phyloP scores from a whole-genome alignment of 2,888 invertebrate genomes.

The Pteria penguin region DNA sequence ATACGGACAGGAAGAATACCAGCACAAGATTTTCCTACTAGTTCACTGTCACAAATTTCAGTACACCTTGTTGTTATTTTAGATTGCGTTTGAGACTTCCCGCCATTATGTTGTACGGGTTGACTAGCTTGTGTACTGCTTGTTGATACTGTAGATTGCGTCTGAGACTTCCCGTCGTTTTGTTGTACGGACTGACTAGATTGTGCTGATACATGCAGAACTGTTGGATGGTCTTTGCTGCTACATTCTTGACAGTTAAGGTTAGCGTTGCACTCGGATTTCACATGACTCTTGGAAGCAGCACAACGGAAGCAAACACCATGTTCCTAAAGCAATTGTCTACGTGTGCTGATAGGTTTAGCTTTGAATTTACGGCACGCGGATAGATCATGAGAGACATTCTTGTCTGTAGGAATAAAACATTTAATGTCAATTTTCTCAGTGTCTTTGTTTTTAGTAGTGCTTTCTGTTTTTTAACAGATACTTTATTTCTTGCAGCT shows the following conservation, averaged over 20 bases:
- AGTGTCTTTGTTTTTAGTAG: too few species aligned
- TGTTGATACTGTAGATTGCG: too few species aligned
- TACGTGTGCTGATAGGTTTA: conserved; percentile 28
- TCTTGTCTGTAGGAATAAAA: too few species aligned
- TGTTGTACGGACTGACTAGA: too few species aligned
- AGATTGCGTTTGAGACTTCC: conserved; percentile 1
- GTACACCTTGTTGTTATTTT: conserved; percentile 18
- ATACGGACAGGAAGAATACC: conserved; percentile 18
- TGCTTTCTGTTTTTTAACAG: too few species aligned
- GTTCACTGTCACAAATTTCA: conserved; percentile 12
- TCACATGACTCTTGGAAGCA: too few species aligned
- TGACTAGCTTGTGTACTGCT: too few species aligned
- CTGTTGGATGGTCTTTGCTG: conserved; percentile 33
- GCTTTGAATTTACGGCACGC: conserved; percentile 3
- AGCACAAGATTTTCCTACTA: conserved; percentile 25
- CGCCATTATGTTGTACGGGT: conserved; percentile 4
- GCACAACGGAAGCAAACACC: conserved; percentile 40
- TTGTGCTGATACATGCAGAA: too few species aligned
- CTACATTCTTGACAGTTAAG: conserved; percentile 42
- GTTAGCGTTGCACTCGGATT: conserved; percentile 15
- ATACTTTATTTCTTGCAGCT: too few species aligned
- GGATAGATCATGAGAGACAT: too few species aligned
- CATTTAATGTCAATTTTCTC: too few species aligned
- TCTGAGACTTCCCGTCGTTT: too few species aligned
- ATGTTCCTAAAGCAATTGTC: conserved; percentile 30